These are phyloP conservation scores for Cydia pomonella DNA, from an alignment of 1,140 invertebrate species.

Conservation along the genomic window DNA sequence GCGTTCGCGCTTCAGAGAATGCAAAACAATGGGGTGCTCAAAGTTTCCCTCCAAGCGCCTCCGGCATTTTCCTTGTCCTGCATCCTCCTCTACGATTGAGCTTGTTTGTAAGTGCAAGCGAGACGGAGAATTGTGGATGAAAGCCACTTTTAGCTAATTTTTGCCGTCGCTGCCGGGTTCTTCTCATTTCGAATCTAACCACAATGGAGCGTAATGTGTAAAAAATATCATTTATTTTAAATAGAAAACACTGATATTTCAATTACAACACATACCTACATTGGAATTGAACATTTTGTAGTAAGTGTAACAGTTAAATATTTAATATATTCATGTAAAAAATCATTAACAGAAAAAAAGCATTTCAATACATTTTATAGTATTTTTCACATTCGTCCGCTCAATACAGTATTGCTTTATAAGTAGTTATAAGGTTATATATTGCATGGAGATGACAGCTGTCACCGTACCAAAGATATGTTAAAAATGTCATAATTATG, in stretches of 20 bases:
- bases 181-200: constrained; percentile 48
- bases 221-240: background rate
- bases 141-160: constrained; percentile 76
- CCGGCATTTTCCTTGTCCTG: constrained; percentile 60
- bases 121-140: constrained; percentile 48
- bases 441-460: no score
- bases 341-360: no score
- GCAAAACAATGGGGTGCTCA: constrained; percentile 76
- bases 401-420: no score
- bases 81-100: constrained; percentile 48
- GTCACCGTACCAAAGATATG: no score
- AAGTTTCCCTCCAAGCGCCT: constrained; percentile 66
- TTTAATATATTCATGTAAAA: no score
- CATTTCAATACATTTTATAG: no score
- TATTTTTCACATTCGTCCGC: no score
- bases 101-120: constrained; percentile 49
- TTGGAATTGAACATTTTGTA: no score
- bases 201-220: background rate
- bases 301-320: no score
- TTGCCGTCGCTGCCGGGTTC: constrained; percentile 61
- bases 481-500: no score
- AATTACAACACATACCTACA: no score
- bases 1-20: constrained; percentile 63
- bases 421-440: no score
- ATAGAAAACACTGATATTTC: background rate